Evolutionary conservation across 2,113 vertebrate species (phyloP).

Genomic region (Diglossa brunneiventris): DNA sequence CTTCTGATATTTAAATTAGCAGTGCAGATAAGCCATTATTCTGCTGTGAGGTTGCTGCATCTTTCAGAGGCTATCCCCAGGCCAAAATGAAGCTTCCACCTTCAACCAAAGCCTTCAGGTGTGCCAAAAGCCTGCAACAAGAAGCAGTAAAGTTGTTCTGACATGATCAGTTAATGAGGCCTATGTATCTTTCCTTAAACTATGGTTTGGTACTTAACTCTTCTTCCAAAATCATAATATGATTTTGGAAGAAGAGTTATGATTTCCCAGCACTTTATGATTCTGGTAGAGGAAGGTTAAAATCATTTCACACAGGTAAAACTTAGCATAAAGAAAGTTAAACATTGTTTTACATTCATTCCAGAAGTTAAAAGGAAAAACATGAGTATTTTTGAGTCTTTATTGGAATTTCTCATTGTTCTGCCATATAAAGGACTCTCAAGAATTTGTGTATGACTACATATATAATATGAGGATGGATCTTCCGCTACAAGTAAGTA

Average conservation of each 20-base stretch:
- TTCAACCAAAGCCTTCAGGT: background rate
- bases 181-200: background rate
- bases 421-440: background rate
- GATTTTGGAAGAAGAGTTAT: background rate
- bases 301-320: background rate
- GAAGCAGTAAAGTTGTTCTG: background rate
- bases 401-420: background rate
- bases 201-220: background rate
- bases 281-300: background rate
- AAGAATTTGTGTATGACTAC: background rate
- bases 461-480: background rate
- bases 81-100: background rate
- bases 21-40: background rate
- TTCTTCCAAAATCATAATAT: background rate
- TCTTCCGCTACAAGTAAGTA: constrained; percentile 24
- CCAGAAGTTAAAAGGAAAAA: background rate
- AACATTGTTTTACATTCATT: background rate
- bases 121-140: background rate
- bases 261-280: background rate
- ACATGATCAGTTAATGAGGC: background rate
- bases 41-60: background rate
- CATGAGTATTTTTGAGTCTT: background rate
- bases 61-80: background rate
- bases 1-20: background rate
- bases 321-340: background rate